Base-by-base conservation (phyloP, 2,888 invertebrate genomes). In the Oxytorus armatus region DNA sequence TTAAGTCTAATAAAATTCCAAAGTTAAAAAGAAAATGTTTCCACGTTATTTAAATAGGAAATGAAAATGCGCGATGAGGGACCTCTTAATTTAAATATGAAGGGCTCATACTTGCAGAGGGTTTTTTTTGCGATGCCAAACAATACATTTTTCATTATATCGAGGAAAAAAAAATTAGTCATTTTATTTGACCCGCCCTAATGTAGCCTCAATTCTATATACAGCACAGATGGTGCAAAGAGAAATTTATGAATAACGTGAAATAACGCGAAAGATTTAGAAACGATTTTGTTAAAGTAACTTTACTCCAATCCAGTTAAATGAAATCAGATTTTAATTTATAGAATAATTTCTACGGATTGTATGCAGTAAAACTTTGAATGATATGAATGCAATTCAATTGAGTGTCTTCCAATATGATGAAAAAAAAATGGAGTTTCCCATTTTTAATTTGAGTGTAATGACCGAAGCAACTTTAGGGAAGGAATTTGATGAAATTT, bases 221-320 rank as follows among this genome's bases (percentile, higher is more conserved):
- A 18, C 16, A 8, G 16, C 16, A 3, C 78, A 74, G 61, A 39
- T 68, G 78, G 44, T 42, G 29, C 49, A 16, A 10, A 18, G 29
- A 18, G n/a, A 61, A 44, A 51, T 61, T 68, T 61, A 68, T 29
- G 18, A 39, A 66, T 29, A 44, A 10, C 39, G 39, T 59, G 49
- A 53, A 51, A 39, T 57, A 75, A 53, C 42, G 14, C 5, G 33
- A 57, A 36, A 16, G 29, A 2, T n/a, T 7, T n/a, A n/a, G n/a
- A n/a, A n/a, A 1, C 25, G n/a, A 16, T 11, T 33, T n/a, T 33
- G n/a, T 49, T 7, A 0, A 21, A 61, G 23, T 29, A 16, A 11
- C 18, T 39, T 59, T 11, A 0, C 57, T 1, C 18, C 16, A 47
- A 47, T n/a, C n/a, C n/a, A n/a, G n/a, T n/a, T n/a, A n/a, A n/a